Conservation (phyloP, 1,140 invertebrate species). For the Leptinotarsa undecemlineata region DNA sequence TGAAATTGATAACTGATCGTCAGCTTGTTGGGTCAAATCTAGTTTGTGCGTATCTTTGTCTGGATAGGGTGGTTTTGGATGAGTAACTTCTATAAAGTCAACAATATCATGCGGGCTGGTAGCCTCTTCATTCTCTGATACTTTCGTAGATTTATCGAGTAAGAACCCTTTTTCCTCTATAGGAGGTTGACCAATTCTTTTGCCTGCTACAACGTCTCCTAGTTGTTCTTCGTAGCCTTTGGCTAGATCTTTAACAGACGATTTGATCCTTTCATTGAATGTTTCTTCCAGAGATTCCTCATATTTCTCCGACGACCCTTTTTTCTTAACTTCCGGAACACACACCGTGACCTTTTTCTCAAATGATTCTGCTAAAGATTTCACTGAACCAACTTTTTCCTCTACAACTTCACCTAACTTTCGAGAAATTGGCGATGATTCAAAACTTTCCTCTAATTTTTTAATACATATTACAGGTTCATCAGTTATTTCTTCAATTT, state of each 20-base stretch:
- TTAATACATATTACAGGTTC: slow-evolving; percentile 25
- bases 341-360: slow-evolving; percentile 1
- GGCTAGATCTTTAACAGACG: slow-evolving; percentile 39
- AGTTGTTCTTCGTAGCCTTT: slow-evolving; percentile 39
- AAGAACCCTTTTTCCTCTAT: slow-evolving; percentile 14
- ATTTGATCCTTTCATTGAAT: slow-evolving; percentile 5
- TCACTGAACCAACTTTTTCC: slow-evolving; percentile 1
- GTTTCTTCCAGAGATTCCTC: slow-evolving; percentile 13
- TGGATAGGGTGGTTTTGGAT: slow-evolving; percentile 10
- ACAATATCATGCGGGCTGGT: slow-evolving; percentile 15
- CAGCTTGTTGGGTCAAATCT: slow-evolving; percentile 3
- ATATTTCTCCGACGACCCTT: neutral
- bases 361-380: neutral
- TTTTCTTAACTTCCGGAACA: neutral
- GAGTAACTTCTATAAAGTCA: slow-evolving; percentile 21
- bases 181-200: slow-evolving; percentile 21
- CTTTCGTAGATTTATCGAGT: slow-evolving; percentile 7
- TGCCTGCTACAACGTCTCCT: slow-evolving; percentile 23
- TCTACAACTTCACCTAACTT: slow-evolving; percentile 19
- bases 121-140: slow-evolving; percentile 4
- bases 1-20: slow-evolving; percentile 34
- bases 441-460: slow-evolving; percentile 19
- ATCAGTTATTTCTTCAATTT: slow-evolving; percentile 34
- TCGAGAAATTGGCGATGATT: slow-evolving; percentile 3
- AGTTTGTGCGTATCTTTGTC: slow-evolving; percentile 30